Evolutionary conservation across 2,888 invertebrate species (phyloP).

Genomic region (Lasiommata megera): DNA sequence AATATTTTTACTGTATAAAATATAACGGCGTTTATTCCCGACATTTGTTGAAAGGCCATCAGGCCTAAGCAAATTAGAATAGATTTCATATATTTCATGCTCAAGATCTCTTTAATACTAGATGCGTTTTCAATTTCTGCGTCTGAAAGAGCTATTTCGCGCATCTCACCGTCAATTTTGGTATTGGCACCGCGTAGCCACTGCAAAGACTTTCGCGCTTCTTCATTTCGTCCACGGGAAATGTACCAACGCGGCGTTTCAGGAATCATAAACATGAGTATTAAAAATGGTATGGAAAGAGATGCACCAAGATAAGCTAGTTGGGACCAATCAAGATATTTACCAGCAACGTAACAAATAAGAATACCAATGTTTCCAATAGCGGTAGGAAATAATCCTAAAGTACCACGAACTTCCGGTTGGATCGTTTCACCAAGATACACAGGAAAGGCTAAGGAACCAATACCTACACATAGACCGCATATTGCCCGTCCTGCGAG

Average conservation of each 20-base stretch:
- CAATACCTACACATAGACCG: slow-evolving; percentile 94
- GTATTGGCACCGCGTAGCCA: slow-evolving; percentile 92
- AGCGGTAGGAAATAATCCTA: slow-evolving; percentile 93
- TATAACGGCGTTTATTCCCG: slow-evolving; percentile 97
- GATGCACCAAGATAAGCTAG: slow-evolving; percentile 90
- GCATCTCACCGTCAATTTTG: slow-evolving; percentile 89
- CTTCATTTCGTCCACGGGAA: slow-evolving; percentile 86
- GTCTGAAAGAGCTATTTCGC: slow-evolving; percentile 86
- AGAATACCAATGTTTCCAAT: slow-evolving; percentile 93
- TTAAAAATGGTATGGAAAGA: slow-evolving; percentile 88
- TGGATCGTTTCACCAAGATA: slow-evolving; percentile 97
- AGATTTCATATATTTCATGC: slow-evolving; percentile 87
- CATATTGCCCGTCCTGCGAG: slow-evolving; percentile 90
- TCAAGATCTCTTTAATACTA: slow-evolving; percentile 85
- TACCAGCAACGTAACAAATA: slow-evolving; percentile 90
- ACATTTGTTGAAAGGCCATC: slow-evolving; percentile 97
- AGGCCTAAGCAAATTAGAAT: slow-evolving; percentile 91
- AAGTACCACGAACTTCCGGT: slow-evolving; percentile 93
- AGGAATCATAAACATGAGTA: slow-evolving; percentile 92
- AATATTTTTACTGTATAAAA: slow-evolving; percentile 96
- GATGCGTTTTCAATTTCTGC: slow-evolving; percentile 84
- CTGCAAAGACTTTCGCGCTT: slow-evolving; percentile 88
- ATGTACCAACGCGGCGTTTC: slow-evolving; percentile 97
- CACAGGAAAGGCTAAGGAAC: slow-evolving; percentile 93
- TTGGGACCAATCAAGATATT: slow-evolving; percentile 89